These are phyloP conservation scores for Mya arenaria DNA, from an alignment of 1,140 invertebrate species.

Conservation along the genomic window DNA sequence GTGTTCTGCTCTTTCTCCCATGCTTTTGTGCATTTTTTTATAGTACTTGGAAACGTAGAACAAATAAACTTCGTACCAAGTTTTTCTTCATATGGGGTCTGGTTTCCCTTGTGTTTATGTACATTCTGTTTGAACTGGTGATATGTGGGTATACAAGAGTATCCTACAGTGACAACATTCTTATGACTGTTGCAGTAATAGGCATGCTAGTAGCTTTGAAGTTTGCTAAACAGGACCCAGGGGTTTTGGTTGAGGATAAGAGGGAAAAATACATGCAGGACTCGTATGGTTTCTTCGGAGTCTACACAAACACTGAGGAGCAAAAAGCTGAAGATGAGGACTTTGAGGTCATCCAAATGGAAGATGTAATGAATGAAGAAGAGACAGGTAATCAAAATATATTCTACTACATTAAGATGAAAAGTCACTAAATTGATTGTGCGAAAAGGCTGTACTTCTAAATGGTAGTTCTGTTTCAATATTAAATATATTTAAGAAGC, in stretches of 20 bases:
- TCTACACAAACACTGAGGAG: not conserved
- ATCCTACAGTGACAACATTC: constrained; percentile 71
- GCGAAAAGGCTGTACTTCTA: no score
- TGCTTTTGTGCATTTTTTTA: constrained; percentile 70
- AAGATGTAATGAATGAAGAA: no score
- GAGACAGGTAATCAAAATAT: no score
- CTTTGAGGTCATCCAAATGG: constrained; percentile 40
- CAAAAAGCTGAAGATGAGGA: constrained; percentile 11
- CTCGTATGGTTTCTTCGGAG: constrained; percentile 23
- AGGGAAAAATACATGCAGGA: constrained; percentile 24
- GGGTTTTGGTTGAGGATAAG: constrained; percentile 21
- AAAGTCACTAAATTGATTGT: no score
- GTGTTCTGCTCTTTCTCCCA: constrained; percentile 65
- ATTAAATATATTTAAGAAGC: no score
- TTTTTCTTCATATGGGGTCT: constrained; percentile 75
- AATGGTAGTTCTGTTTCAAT: no score
- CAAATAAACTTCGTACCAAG: constrained; percentile 55
- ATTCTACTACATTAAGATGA: no score
- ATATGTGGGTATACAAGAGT: constrained; percentile 71
- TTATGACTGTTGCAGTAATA: constrained; percentile 61
- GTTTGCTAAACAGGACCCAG: constrained; percentile 61
- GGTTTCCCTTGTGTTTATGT: constrained; percentile 67
- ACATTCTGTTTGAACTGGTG: constrained; percentile 66
- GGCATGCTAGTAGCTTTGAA: constrained; percentile 68
- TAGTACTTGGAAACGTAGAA: constrained; percentile 50